Base-by-base conservation (phyloP, 2,113 vertebrate genomes). In the Phyllostomus discolor region DNA sequence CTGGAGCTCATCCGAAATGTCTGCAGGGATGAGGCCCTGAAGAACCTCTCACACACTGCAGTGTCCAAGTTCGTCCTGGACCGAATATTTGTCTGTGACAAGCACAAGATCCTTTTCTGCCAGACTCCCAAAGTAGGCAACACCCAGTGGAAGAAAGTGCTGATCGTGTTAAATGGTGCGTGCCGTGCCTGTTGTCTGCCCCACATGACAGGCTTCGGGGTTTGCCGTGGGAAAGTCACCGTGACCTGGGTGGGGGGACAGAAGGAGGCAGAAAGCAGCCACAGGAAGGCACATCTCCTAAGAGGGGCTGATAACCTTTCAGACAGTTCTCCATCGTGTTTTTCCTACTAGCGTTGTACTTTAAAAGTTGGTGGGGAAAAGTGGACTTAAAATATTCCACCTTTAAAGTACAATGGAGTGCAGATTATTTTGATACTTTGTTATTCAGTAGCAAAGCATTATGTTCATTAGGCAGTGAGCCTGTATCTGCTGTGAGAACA, bases 81-180 rank as follows among this genome's bases (percentile, higher is more conserved):
- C 97, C 99, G 99, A 87, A 99, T 99, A 97, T 99, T 99, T 92
- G 99, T 99, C 94, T 99, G 99, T 79, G 99, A 99, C 98, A 99
- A 99, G 96, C 99, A 99, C 98, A 99, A 99, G 98, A 99, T 99
- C 96, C 98, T 99, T 82, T 99, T 99, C 98, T 99, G 99, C 98
- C 99, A 99, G 98, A 99, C 99, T 0, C 99, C 99, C 31, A 99
- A 99, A 98, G 99, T 99, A 97, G 99, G 99, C 90, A 99, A 99
- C 98, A 99, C 99, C 1, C 99, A 99, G 83, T 99, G 99, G 99
- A 99, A 99, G 98, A 99, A 99, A 98, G 99, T 99, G 97, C 99
- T 99, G 76, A 99, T 99, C 5, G 99, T 99, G 94, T 98, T 99
- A 94, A 99, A 99, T 15, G 99, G 99, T 99, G 98, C 88, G 98